A percentile compares a stretch with the other conserved stretches of the same genome.
Conservation (phyloP, 2,888 invertebrate genomes). For the Furcula furcula region DNA sequence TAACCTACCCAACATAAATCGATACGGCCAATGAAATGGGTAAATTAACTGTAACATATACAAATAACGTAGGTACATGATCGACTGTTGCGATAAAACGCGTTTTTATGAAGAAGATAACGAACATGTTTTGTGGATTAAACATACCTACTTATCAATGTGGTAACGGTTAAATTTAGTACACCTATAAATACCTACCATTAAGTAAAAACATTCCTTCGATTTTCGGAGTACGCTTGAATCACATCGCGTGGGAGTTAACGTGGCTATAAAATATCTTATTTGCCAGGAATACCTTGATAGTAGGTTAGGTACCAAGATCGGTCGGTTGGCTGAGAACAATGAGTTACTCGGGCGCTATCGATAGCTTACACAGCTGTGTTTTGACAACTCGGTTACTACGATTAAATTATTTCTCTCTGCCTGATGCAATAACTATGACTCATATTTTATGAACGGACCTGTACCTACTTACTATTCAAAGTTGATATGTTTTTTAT, state of each 20-base stretch:
- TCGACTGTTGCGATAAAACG: constrained; percentile 14
- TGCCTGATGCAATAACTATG: constrained; percentile 49
- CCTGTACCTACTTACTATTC: constrained; percentile 23
- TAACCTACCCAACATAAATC: too few species aligned
- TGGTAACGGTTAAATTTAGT: neutral
- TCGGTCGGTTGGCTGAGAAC: constrained; percentile 40
- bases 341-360: constrained; percentile 61
- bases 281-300: constrained; percentile 18
- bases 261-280: constrained; percentile 36
- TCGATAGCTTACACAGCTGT: constrained; percentile 67
- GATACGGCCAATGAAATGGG: too few species aligned
- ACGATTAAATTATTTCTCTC: constrained; percentile 55
- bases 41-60: too few species aligned
- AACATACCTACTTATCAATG: neutral
- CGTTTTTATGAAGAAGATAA: constrained; percentile 25
- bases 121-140: constrained; percentile 3
- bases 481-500: constrained; percentile 21
- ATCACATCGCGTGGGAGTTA: constrained; percentile 41
- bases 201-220: constrained; percentile 30
- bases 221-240: constrained; percentile 36
- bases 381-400: constrained; percentile 30
- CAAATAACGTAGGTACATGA: too few species aligned
- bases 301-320: constrained; percentile 22
- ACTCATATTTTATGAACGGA: constrained; percentile 26
- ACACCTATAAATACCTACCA: neutral